Percentiles rank a stretch among this genome's conserved stretches.
Evolutionary conservation across 2,113 vertebrate genomes (phyloP).

Genomic region (Noctilio leporinus): DNA sequence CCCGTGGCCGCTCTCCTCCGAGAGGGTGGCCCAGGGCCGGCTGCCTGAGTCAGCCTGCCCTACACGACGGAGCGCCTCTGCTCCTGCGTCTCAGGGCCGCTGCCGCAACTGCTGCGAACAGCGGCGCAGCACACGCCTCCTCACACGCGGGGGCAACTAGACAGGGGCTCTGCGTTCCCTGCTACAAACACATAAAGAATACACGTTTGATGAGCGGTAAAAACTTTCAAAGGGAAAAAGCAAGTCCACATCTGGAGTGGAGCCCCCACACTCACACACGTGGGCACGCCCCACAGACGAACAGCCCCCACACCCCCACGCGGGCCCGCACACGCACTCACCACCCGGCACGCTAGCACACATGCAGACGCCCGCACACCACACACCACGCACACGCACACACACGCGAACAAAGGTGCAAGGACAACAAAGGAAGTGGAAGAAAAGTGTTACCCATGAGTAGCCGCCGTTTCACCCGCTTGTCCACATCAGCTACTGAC

Average conservation of each 20-base stretch:
- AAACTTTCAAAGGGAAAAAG: constrained; percentile 8
- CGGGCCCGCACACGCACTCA: not conserved
- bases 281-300: not conserved
- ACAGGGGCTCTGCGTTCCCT: not conserved
- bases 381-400: constrained; percentile 18
- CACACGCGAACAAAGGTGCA: constrained; percentile 85
- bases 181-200: not conserved
- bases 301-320: not conserved
- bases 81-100: not conserved
- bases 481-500: constrained; percentile 99
- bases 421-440: constrained; percentile 98
- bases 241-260: not conserved
- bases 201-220: not conserved
- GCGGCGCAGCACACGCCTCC: not conserved
- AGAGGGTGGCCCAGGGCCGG: too few relatives aligned
- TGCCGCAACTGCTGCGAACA: too few relatives aligned
- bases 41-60: too few relatives aligned
- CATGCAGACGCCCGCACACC: not conserved
- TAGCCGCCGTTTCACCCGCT: constrained; percentile 99
- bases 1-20: too few relatives aligned
- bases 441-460: constrained; percentile 99
- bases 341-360: not conserved
- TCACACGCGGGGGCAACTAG: not conserved
- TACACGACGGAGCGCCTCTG: accelerated
- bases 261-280: not conserved